These are phyloP conservation scores for Channa argus DNA, from an alignment of 2,113 vertebrate genomes.

Conservation along the genomic window DNA sequence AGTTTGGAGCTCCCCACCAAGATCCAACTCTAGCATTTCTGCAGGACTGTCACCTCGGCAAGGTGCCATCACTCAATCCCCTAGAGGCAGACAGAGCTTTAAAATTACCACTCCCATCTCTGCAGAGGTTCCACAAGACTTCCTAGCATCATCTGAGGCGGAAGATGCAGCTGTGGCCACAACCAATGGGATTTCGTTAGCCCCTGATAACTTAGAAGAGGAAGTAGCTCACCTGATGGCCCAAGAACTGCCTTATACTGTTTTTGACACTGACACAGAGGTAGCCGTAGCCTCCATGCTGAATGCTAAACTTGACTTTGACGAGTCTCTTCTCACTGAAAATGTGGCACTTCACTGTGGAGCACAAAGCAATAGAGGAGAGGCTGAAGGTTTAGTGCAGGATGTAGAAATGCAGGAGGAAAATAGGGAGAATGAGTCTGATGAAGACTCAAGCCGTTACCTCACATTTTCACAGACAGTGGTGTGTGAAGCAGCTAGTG, in stretches of 20 bases:
- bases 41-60: slow-evolving; percentile 80
- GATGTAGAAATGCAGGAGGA: slow-evolving; percentile 41
- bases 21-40: slow-evolving; percentile 77
- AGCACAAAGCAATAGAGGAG: slow-evolving; percentile 51
- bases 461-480: slow-evolving; percentile 84
- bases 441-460: slow-evolving; percentile 76
- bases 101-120: slow-evolving; percentile 75
- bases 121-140: slow-evolving; percentile 80
- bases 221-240: slow-evolving; percentile 73
- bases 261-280: slow-evolving; percentile 81
- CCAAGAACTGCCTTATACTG: slow-evolving; percentile 78
- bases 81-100: slow-evolving; percentile 69
- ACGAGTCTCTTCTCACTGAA: slow-evolving; percentile 84
- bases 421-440: slow-evolving; percentile 50
- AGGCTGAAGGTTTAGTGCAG: slow-evolving; percentile 26
- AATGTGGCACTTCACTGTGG: slow-evolving; percentile 80
- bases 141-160: slow-evolving; percentile 77
- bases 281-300: slow-evolving; percentile 87
- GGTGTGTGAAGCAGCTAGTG: slow-evolving; percentile 68
- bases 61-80: slow-evolving; percentile 61
- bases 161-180: slow-evolving; percentile 77
- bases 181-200: slow-evolving; percentile 70
- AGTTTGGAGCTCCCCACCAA: slow-evolving; percentile 78
- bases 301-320: slow-evolving; percentile 88
- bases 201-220: slow-evolving; percentile 72